Conservation (phyloP, 1,140 invertebrate species). For the Plodia interpunctella region DNA sequence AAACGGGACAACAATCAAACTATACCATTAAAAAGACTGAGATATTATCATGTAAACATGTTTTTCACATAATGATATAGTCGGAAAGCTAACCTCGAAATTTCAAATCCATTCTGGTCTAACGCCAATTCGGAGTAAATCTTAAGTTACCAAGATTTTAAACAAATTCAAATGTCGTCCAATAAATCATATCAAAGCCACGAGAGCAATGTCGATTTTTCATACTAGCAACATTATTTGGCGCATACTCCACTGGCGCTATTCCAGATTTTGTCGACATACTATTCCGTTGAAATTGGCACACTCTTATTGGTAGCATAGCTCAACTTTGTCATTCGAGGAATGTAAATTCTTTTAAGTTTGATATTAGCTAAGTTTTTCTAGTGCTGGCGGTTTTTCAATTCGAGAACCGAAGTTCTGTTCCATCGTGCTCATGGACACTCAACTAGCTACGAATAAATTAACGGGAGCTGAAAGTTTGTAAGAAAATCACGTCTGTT, state of each 20-base stretch:
- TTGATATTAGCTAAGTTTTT: neutral
- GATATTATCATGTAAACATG: neutral
- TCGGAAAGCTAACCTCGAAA: neutral
- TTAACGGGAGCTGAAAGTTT: too few relatives aligned
- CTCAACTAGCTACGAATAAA: too few relatives aligned
- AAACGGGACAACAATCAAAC: too few relatives aligned
- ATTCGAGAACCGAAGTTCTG: too few relatives aligned
- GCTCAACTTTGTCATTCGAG: constrained; percentile 23
- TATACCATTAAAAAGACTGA: too few relatives aligned
- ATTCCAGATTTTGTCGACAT: constrained; percentile 24
- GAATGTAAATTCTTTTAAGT: neutral
- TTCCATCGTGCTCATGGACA: too few relatives aligned
- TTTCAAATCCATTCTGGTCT: neutral
- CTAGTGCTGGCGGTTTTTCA: neutral
- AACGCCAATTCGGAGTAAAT: neutral
- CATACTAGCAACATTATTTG: constrained; percentile 20
- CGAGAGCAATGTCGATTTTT: constrained; percentile 23
- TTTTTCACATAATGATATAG: neutral
- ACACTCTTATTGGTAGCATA: constrained; percentile 34
- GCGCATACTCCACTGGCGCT: constrained; percentile 30
- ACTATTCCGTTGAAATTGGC: constrained; percentile 28
- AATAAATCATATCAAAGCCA: constrained; percentile 20
- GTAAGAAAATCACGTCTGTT: too few relatives aligned
- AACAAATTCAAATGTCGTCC: neutral
- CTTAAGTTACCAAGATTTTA: neutral